Percentiles rank a stretch among this genome's conserved stretches.
These are phyloP conservation scores for Eriocheir sinensis DNA, from an alignment of 1,140 invertebrate species.

Conservation along the genomic window DNA sequence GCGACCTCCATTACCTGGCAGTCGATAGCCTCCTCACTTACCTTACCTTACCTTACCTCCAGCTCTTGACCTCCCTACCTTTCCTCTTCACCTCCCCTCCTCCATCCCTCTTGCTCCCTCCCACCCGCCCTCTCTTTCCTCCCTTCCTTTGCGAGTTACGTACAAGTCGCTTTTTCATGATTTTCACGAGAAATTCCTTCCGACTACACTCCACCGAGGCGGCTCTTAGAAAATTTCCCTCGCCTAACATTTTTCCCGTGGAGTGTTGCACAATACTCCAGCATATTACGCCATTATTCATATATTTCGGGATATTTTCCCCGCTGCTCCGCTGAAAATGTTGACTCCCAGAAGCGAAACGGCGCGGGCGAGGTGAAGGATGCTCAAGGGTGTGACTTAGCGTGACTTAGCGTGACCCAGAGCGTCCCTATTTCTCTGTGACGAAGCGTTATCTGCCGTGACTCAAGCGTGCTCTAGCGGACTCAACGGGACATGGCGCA, in stretches of 20 bases:
- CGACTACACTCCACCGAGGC: neutral
- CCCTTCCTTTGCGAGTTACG: neutral
- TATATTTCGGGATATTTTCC: conserved; percentile 8
- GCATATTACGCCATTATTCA: conserved; percentile 24
- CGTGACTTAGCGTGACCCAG: neutral
- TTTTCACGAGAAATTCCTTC: neutral
- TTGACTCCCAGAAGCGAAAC: no score
- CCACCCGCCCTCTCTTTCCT: neutral
- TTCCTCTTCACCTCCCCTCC: no score
- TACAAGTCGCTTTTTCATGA: neutral
- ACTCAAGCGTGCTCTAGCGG: no score
- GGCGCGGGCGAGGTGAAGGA: neutral
- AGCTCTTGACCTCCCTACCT: no score
- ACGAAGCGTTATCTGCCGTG: no score
- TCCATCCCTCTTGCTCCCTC: no score
- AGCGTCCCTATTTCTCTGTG: no score
- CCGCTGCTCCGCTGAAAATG: neutral
- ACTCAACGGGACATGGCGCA: no score
- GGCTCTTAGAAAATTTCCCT: neutral
- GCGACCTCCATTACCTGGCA: neutral
- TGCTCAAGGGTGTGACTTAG: neutral
- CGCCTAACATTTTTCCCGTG: neutral
- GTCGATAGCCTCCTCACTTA: neutral
- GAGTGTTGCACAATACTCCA: neutral
- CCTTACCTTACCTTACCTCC: neutral